phyloP scores from a whole-genome alignment of 2,888 invertebrate species.

The Theretra japonica region DNA sequence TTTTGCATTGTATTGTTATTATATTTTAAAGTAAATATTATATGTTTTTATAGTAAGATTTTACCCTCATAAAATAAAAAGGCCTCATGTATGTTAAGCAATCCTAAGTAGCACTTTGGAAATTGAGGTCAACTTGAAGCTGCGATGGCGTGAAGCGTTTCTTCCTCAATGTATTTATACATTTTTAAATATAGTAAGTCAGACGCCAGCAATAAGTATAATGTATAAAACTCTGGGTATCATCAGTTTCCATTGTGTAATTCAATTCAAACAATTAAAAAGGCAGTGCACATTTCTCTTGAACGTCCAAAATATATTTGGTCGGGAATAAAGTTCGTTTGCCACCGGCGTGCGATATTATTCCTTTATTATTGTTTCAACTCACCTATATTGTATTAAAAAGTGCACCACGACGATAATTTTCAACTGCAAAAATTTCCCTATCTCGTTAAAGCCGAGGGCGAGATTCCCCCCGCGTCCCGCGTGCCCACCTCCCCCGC shows the following conservation, averaged over 20 bases:
- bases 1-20: too few species aligned
- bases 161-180: too few species aligned
- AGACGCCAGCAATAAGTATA: not conserved
- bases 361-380: slow-evolving; percentile 4
- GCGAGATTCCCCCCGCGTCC: slow-evolving; percentile 39
- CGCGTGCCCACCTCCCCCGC: slow-evolving; percentile 35
- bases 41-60: not conserved
- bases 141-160: too few species aligned
- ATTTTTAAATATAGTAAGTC: too few species aligned
- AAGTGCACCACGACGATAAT: slow-evolving; percentile 43
- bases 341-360: not conserved
- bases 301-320: not conserved
- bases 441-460: slow-evolving; percentile 65
- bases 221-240: slow-evolving; percentile 1
- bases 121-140: too few species aligned
- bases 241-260: not conserved
- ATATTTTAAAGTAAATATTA: too few species aligned
- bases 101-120: too few species aligned
- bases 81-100: too few species aligned
- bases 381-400: slow-evolving; percentile 35
- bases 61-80: not conserved
- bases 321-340: slow-evolving; percentile 8
- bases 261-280: not conserved
- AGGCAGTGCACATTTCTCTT: not conserved
- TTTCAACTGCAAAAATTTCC: slow-evolving; percentile 49